Evolutionary conservation across 1,140 invertebrate species (phyloP), one percentile per base, ranked within the genome.

Genomic region (Ips typographus): DNA sequence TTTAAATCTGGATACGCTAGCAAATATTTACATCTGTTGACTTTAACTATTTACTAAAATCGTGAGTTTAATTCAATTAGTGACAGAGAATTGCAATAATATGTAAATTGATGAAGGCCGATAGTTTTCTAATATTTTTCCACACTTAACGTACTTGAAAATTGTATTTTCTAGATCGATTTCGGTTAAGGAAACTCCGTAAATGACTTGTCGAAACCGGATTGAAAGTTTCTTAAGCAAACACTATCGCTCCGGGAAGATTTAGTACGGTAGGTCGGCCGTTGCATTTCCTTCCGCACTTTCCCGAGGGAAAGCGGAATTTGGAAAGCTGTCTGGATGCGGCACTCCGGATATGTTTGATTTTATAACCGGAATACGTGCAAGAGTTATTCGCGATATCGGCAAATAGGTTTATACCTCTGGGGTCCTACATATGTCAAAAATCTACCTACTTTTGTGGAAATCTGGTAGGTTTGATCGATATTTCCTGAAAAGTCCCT

Each of bases 201-300:
- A 22, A 52, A 52, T 52, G 4, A 52, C 8, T 36, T n/a, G 51
- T 22, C 51, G 51, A 22, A 4, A 22, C 51, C 51, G n/a, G 37
- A 52, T 52, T 22, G 51, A 52, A n/a, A 47, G 4, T 47, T 57
- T 3, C 55, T 57, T 59, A 39, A 59, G 42, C 57, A 59, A 40
- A 43, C 39, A 42, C 61, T 62, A 68, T 68, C 60, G 58, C 66
- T 68, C 41, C 22, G 22, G 39, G 7, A 57, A 61, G 42, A 55
- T 40, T 47, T 6, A 61, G 40, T 60, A 40, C 47, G 47, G 49
- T 53, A 61, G 66, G 66, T 68, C 66, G 59, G 59, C 42, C n/a
- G 43, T 44, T 49, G 42, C 59, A 57, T 57, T 57, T 57, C 55
- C 37, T 57, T 57, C 39, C 55, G 5, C 36, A 39, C 5, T 40